These are phyloP conservation scores for Agrilus biguttatus DNA, from an alignment of 2,888 invertebrate species.

Conservation along the genomic window DNA sequence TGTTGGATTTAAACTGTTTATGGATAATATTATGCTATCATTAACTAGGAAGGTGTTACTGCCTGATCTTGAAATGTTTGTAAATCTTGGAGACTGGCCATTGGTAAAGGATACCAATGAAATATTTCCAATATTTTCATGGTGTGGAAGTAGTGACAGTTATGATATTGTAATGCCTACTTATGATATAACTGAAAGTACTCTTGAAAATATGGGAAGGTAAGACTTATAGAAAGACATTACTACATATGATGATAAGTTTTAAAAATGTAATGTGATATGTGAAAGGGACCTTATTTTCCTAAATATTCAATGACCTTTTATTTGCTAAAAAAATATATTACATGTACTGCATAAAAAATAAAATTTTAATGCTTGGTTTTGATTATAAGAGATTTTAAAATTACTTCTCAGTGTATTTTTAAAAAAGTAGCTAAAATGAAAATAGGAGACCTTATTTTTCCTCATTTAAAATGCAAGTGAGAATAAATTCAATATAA, in stretches of 20 bases:
- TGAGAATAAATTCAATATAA: background rate
- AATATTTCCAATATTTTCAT: slow-evolving; percentile 77
- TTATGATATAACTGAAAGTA: slow-evolving; percentile 86
- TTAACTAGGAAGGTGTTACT: slow-evolving; percentile 63
- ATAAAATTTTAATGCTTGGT: too few relatives aligned
- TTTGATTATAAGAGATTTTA: too few relatives aligned
- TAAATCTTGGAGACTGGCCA: slow-evolving; percentile 95
- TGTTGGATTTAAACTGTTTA: slow-evolving; percentile 91
- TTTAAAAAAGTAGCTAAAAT: too few relatives aligned
- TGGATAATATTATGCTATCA: slow-evolving; percentile 74
- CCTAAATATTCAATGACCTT: too few relatives aligned
- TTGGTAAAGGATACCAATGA: slow-evolving; percentile 39
- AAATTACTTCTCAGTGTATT: too few relatives aligned
- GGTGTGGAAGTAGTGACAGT: slow-evolving; percentile 84
- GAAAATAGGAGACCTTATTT: background rate
- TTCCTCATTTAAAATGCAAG: background rate
- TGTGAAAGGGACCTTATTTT: too few relatives aligned
- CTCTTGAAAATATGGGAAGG: slow-evolving; percentile 88
- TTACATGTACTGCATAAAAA: too few relatives aligned
- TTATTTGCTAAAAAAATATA: too few relatives aligned
- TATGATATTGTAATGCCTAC: slow-evolving; percentile 88
- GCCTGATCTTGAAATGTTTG: slow-evolving; percentile 80
- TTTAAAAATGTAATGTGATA: background rate
- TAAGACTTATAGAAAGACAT: too few relatives aligned
- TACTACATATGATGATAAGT: background rate